Conservation (phyloP, 2,888 invertebrate species). For the Eledone cirrhosa region DNA sequence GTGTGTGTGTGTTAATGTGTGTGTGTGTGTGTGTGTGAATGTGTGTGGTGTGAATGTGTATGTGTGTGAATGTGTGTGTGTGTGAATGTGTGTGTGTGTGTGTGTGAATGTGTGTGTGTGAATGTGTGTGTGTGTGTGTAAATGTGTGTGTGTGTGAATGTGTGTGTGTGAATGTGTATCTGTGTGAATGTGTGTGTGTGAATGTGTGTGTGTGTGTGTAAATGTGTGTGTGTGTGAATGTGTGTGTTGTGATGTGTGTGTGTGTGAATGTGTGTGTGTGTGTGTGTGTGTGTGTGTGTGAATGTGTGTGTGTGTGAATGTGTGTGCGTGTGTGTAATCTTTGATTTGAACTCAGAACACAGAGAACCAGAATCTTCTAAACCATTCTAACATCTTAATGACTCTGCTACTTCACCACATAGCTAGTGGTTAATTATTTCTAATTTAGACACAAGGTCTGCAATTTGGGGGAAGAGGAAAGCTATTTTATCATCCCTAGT, state of each 20-base stretch:
- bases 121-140: background rate
- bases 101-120: background rate
- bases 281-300: background rate
- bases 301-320: background rate
- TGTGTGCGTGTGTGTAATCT: background rate
- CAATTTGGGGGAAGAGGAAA: too few relatives aligned
- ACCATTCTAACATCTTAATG: too few relatives aligned
- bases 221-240: background rate
- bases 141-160: background rate
- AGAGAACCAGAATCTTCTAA: too few relatives aligned
- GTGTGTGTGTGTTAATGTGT: too few relatives aligned
- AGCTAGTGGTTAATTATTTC: too few relatives aligned
- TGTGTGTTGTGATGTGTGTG: too few relatives aligned
- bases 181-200: background rate
- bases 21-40: too few relatives aligned
- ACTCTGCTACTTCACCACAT: too few relatives aligned
- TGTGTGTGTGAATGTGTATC: background rate
- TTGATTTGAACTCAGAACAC: too few relatives aligned
- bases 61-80: background rate
- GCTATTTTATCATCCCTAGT: too few relatives aligned
- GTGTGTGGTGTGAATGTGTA: too few relatives aligned
- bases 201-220: background rate
- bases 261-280: background rate
- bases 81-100: background rate
- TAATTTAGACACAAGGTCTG: too few relatives aligned